These are phyloP conservation scores for Podabrus alpinus DNA, from an alignment of 2,888 invertebrate species.

Conservation along the genomic window DNA sequence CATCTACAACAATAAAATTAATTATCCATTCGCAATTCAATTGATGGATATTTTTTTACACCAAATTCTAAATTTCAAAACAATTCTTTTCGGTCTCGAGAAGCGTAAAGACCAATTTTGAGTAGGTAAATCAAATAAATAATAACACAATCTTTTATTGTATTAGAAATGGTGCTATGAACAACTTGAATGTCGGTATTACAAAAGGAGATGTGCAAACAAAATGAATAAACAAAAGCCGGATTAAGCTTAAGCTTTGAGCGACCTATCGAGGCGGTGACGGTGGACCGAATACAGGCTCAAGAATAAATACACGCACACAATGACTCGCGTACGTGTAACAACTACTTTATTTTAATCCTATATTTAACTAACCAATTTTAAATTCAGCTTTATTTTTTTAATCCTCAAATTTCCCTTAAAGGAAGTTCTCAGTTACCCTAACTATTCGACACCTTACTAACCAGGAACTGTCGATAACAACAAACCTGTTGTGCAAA, in stretches of 20 bases:
- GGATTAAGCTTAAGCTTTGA: conserved; percentile 49
- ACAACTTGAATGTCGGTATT: conserved; percentile 29
- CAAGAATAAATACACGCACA: conserved; percentile 45
- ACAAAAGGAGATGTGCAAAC: conserved; percentile 44
- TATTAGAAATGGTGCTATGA: conserved; percentile 25
- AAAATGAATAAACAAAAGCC: conserved; percentile 52
- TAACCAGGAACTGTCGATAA: conserved; percentile 47
- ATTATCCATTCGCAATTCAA: not conserved
- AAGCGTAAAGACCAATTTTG: not conserved
- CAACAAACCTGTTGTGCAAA: conserved; percentile 50
- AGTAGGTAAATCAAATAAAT: conserved; percentile 22
- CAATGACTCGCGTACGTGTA: conserved; percentile 41
- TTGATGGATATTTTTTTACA: not conserved
- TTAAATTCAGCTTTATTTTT: conserved; percentile 21
- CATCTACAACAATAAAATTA: conserved; percentile 30
- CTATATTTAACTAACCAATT: conserved; percentile 33
- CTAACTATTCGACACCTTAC: conserved; percentile 39
- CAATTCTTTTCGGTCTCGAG: not conserved
- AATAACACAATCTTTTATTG: conserved; percentile 20
- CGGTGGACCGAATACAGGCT: conserved; percentile 32
- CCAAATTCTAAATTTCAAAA: not conserved
- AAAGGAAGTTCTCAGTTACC: conserved; percentile 23
- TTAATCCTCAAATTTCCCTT: not conserved
- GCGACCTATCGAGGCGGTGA: conserved; percentile 37
- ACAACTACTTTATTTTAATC: conserved; percentile 27